phyloP scores from a whole-genome alignment of 2,113 vertebrate genomes.

The Amphilophus citrinellus region DNA sequence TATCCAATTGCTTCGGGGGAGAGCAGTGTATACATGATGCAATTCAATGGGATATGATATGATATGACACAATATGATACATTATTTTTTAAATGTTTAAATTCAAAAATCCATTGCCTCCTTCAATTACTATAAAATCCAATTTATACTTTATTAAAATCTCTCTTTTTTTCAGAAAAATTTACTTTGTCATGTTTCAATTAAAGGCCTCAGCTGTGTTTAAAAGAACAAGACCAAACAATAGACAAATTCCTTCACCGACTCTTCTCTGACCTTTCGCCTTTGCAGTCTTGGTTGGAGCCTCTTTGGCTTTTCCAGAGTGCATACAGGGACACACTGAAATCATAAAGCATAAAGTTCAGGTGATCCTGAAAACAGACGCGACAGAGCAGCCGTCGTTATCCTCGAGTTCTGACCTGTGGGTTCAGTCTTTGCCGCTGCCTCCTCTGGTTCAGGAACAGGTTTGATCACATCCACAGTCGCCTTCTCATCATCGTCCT shows the following conservation, averaged over 20 bases:
- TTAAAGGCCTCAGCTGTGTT: not conserved
- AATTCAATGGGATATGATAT: not conserved
- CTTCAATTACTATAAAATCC: not conserved
- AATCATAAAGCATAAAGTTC: not conserved
- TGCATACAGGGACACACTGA: conserved; percentile 69
- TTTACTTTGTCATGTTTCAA: not conserved
- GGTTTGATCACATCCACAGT: conserved; percentile 61
- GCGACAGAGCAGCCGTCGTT: no score
- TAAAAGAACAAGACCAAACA: not conserved
- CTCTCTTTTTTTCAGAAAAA: not conserved
- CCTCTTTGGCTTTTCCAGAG: conserved; percentile 28
- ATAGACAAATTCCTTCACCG: not conserved
- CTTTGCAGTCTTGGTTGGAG: not conserved
- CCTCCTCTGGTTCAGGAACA: conserved; percentile 41
- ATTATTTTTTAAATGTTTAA: not conserved
- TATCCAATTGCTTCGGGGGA: not conserved
- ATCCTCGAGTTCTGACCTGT: conserved; percentile 44
- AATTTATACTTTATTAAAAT: not conserved
- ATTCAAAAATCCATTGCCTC: not conserved
- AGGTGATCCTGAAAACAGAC: not conserved
- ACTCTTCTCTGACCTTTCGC: conserved; percentile 56
- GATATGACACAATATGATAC: not conserved
- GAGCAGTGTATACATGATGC: not conserved
- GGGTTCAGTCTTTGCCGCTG: not conserved
- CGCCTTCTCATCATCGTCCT: conserved; percentile 45